These are phyloP conservation scores for Merluccius polli DNA, from an alignment of 2,797 vertebrate genomes.

Conservation along the genomic window DNA sequence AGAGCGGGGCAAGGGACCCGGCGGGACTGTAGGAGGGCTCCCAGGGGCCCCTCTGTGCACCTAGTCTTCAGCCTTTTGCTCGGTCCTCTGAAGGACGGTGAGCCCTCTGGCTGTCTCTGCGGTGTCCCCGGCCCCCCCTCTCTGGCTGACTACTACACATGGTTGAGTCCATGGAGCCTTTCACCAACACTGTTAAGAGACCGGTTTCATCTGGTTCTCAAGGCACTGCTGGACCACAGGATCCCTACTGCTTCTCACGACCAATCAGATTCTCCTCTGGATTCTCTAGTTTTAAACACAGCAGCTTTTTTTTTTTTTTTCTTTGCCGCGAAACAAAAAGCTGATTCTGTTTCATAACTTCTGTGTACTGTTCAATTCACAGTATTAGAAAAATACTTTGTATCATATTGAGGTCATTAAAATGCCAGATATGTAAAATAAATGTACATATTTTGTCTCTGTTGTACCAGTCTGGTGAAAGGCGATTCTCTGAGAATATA, in stretches of 20 bases:
- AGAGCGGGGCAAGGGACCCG: slow-evolving; percentile 33
- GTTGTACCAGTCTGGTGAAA: slow-evolving; percentile 89
- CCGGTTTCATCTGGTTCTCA: slow-evolving; percentile 63
- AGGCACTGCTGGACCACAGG: slow-evolving; percentile 78
- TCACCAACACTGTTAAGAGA: slow-evolving; percentile 80
- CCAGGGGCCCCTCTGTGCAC: slow-evolving; percentile 41
- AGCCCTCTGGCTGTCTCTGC: slow-evolving; percentile 65
- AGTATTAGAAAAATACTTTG: slow-evolving; percentile 78
- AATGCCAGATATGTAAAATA: slow-evolving; percentile 71
- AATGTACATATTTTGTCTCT: slow-evolving; percentile 51
- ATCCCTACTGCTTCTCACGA: slow-evolving; percentile 49
- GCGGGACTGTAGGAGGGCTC: slow-evolving; percentile 64
- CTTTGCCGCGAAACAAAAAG: slow-evolving; percentile 33
- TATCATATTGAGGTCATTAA: slow-evolving; percentile 78
- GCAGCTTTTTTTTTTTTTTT: slow-evolving; percentile 38
- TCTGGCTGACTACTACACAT: slow-evolving; percentile 61
- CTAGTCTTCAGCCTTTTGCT: slow-evolving; percentile 33
- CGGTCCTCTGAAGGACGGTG: slow-evolving; percentile 47
- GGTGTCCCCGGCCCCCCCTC: slow-evolving; percentile 49
- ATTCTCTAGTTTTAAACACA: slow-evolving; percentile 43
- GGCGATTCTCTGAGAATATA: slow-evolving; percentile 70
- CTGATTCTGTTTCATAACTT: slow-evolving; percentile 17
- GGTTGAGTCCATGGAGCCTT: slow-evolving; percentile 77
- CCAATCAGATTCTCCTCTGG: slow-evolving; percentile 48
- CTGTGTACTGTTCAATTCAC: slow-evolving; percentile 71